Evolutionary conservation across 2,113 vertebrate species (phyloP).

Genomic region (Cervus canadensis): DNA sequence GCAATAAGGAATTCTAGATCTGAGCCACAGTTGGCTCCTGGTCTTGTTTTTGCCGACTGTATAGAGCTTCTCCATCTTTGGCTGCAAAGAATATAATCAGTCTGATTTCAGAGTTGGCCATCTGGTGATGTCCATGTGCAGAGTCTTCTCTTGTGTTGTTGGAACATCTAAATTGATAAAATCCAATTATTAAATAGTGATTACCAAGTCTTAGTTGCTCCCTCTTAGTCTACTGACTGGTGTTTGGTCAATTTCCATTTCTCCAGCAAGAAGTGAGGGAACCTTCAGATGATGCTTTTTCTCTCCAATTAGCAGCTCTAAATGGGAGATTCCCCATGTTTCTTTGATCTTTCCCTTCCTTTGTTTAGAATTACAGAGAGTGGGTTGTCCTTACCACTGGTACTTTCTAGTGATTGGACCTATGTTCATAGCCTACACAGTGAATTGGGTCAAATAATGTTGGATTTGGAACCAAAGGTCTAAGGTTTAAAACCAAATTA

Average conservation of each 20-base stretch:
- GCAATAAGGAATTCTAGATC: too few relatives aligned
- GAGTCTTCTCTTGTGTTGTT: too few relatives aligned
- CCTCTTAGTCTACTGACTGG: not conserved
- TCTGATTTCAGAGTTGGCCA: too few relatives aligned
- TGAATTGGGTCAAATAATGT: not conserved
- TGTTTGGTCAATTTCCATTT: not conserved
- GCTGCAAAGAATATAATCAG: too few relatives aligned
- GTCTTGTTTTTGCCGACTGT: too few relatives aligned
- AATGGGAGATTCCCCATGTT: not conserved
- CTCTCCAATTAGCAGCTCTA: not conserved
- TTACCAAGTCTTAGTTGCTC: not conserved
- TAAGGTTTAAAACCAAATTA: not conserved
- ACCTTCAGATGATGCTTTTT: not conserved
- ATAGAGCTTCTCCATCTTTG: too few relatives aligned
- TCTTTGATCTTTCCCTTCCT: not conserved
- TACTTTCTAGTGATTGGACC: not conserved
- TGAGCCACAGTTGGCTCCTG: too few relatives aligned
- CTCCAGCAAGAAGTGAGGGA: not conserved
- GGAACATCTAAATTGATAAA: not conserved
- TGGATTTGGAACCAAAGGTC: not conserved
- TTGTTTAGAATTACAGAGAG: not conserved
- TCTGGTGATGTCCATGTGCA: too few relatives aligned
- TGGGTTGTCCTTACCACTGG: not conserved
- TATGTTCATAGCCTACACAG: not conserved
- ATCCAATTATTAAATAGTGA: not conserved